Evolutionary conservation across 2,113 vertebrate genomes (phyloP).

Genomic region (Ciconia stormi): DNA sequence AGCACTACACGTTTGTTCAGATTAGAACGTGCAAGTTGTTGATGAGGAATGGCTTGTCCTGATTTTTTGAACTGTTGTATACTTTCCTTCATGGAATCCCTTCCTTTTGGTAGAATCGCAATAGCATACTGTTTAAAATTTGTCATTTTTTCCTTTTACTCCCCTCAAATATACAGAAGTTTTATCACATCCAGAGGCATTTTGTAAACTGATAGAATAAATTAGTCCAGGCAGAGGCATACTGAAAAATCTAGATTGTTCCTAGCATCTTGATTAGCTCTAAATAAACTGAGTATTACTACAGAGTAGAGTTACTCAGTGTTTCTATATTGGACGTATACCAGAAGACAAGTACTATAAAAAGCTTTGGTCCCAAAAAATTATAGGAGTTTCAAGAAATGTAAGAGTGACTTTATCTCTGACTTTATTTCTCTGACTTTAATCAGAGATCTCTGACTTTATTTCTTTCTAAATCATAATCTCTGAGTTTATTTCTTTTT

Average conservation of each 20-base stretch:
- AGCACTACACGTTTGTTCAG: neutral
- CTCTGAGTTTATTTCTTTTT: neutral
- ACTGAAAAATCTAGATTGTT: neutral
- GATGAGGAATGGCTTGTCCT: neutral
- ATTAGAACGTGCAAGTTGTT: neutral
- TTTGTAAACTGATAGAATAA: neutral
- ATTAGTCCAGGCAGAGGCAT: neutral
- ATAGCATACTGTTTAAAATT: neutral
- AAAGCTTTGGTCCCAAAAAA: neutral
- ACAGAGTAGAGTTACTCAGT: neutral
- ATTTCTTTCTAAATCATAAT: no score
- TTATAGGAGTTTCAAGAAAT: neutral
- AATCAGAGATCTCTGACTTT: no score
- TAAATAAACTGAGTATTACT: neutral
- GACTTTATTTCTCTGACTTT: no score
- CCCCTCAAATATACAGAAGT: neutral
- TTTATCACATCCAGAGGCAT: neutral
- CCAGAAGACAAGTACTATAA: neutral
- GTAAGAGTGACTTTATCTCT: neutral
- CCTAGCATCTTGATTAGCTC: rapidly evolving
- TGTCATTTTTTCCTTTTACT: neutral
- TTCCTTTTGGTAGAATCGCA: neutral
- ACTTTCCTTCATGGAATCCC: neutral
- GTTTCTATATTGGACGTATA: neutral
- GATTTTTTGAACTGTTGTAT: neutral